phyloP scores from a whole-genome alignment of 2,797 vertebrate species.

The Anableps anableps region DNA sequence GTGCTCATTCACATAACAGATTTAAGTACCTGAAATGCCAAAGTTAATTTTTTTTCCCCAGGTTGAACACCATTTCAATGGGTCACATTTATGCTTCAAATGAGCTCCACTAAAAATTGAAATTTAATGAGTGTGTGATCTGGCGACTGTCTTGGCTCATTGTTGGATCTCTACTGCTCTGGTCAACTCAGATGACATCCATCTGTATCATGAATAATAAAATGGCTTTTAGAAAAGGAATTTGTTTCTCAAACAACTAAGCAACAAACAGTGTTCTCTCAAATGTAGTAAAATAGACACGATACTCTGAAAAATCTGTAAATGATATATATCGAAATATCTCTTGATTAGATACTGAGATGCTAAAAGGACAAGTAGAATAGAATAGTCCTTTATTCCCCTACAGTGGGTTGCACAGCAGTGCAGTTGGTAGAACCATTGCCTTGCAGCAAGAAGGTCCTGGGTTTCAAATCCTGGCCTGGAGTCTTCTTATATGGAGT shows the following conservation, averaged over 20 bases:
- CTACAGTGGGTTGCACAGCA: neutral
- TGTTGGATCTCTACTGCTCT: slow-evolving; percentile 44
- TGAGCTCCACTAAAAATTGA: slow-evolving; percentile 58
- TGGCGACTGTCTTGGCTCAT: slow-evolving; percentile 33
- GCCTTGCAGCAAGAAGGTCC: too few species aligned
- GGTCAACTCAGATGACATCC: slow-evolving; percentile 55
- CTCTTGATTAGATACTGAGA: too few species aligned
- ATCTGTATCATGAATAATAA: slow-evolving; percentile 22
- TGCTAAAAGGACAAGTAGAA: neutral
- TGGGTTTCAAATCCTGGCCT: too few species aligned
- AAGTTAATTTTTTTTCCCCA: slow-evolving; percentile 27
- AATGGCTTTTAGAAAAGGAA: slow-evolving; percentile 12
- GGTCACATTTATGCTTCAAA: slow-evolving; percentile 46
- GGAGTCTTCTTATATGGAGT: too few species aligned
- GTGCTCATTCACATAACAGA: neutral
- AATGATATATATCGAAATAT: neutral
- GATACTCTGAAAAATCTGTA: neutral
- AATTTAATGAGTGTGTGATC: slow-evolving; percentile 67
- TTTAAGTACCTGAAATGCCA: slow-evolving; percentile 14
- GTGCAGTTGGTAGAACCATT: too few species aligned
- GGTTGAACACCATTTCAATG: slow-evolving; percentile 19
- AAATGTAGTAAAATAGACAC: neutral
- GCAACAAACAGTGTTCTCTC: neutral
- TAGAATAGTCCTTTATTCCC: neutral
- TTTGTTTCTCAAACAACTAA: slow-evolving; percentile 4